Evolutionary conservation across 2,888 invertebrate species (phyloP), one percentile per base, ranked within the genome.

Genomic region (Balanococcus diminutus): DNA sequence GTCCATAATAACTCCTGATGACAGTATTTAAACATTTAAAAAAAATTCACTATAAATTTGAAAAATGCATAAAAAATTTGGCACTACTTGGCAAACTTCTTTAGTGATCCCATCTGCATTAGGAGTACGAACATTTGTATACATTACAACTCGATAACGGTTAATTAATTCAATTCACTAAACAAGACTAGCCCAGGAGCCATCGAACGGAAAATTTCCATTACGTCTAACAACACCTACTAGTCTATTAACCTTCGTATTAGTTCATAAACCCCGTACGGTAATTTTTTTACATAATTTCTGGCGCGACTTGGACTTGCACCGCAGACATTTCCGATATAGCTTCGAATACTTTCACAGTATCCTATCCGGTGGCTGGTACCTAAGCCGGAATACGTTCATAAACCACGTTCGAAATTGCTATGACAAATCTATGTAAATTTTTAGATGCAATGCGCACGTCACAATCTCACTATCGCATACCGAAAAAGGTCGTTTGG

Each of bases 171-270:
- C 28, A 19, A 3, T 19, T 31, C 28, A 67, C 11, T 67, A 67
- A 25, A 67, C 6, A 28, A 28, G 28, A 28, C 67, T 28, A n/a
- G 67, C 28, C 67, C 6, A 67, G 31, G 14, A 67, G 67, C 67
- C 67, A 28, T 8, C 36, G 67, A 16, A 16, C 2, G n/a, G 9
- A 75, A 75, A 75, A 75, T 32, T 75, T 75, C 75, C 75, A 75
- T 14, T 75, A 3, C 32, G 32, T 75, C n/a, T 32, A 28, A 67
- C 11, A 67, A 75, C 75, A 32, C 75, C 75, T 75, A 32, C 75
- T 75, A 75, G 75, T 75, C 75, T 75, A 75, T 75, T 75, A 75
- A 75, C 75, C 75, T 75, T 75, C 75, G 75, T 16, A 75, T 32
- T 75, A 75, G 75, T 75, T 75, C 75, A 9, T 75, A 32, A 75